A percentile compares a stretch with the other conserved stretches of the same genome.
These are phyloP conservation scores for Stenodema calcarata DNA, from an alignment of 2,888 invertebrate species.

Conservation along the genomic window DNA sequence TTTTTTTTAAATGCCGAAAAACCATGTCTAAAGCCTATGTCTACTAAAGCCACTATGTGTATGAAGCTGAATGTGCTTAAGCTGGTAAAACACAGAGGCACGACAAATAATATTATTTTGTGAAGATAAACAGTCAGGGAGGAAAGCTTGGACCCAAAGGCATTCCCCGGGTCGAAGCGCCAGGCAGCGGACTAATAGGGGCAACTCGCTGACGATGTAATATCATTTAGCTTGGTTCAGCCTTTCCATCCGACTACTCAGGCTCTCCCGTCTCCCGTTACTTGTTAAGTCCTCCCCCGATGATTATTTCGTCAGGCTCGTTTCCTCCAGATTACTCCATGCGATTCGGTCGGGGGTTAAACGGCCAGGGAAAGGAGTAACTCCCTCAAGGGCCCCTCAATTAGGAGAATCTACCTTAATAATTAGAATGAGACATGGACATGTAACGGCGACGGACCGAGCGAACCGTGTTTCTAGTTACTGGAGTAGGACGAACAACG, in stretches of 20 bases:
- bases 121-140: neutral
- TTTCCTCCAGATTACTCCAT: neutral
- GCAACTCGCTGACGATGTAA: conserved; percentile 22
- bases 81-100: neutral
- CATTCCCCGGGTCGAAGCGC: neutral
- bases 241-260: neutral
- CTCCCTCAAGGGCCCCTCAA: neutral
- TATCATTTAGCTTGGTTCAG: conserved; percentile 13
- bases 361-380: neutral
- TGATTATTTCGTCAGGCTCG: conserved; percentile 10
- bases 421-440: neutral
- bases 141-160: neutral
- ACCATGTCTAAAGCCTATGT: neutral
- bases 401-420: neutral
- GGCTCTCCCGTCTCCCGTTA: neutral
- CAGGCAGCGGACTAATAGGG: neutral
- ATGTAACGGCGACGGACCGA: neutral
- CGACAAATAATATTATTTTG: neutral
- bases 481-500: no score
- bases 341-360: neutral
- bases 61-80: neutral
- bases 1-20: neutral
- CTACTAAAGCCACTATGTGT: no score
- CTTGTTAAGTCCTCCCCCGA: neutral
- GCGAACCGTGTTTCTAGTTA: neutral